Conservation (phyloP, 2,797 vertebrate genomes). For the Trichosurus vulpecula region DNA sequence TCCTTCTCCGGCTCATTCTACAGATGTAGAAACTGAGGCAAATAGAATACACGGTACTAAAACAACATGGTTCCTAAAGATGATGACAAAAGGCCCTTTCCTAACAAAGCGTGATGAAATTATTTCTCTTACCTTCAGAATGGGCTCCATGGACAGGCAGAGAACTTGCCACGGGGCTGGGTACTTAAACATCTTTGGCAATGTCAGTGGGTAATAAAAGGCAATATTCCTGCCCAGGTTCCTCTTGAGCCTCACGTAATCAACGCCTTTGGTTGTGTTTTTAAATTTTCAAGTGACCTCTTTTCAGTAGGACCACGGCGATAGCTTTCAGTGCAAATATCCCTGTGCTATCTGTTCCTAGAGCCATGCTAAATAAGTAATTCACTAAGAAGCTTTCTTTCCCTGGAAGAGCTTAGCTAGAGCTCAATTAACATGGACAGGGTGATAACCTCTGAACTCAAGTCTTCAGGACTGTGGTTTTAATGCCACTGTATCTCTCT, state of each 20-base stretch:
- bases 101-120: slow-evolving; percentile 20
- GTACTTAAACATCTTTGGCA: slow-evolving; percentile 85
- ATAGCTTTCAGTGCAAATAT: not conserved
- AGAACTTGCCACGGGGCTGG: slow-evolving; percentile 87
- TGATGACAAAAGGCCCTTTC: not conserved
- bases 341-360: not conserved
- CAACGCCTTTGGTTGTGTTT: not conserved
- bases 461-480: slow-evolving; percentile 2
- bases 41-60: not conserved
- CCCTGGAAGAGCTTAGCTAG: slow-evolving; percentile 85
- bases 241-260: not conserved
- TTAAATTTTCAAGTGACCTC: not conserved
- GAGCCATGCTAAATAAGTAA: slow-evolving; percentile 76
- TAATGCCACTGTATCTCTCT: not conserved
- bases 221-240: not conserved
- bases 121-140: slow-evolving; percentile 82
- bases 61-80: not conserved
- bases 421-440: slow-evolving; percentile 84
- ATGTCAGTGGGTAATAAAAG: slow-evolving; percentile 59
- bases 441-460: slow-evolving; percentile 80
- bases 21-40: not conserved
- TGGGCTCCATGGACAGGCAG: slow-evolving; percentile 85
- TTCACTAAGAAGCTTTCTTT: slow-evolving; percentile 81
- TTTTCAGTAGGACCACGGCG: not conserved
- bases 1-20: not conserved